These are phyloP conservation scores for Pasiphila rectangulata DNA, from an alignment of 2,888 invertebrate genomes.

Conservation along the genomic window DNA sequence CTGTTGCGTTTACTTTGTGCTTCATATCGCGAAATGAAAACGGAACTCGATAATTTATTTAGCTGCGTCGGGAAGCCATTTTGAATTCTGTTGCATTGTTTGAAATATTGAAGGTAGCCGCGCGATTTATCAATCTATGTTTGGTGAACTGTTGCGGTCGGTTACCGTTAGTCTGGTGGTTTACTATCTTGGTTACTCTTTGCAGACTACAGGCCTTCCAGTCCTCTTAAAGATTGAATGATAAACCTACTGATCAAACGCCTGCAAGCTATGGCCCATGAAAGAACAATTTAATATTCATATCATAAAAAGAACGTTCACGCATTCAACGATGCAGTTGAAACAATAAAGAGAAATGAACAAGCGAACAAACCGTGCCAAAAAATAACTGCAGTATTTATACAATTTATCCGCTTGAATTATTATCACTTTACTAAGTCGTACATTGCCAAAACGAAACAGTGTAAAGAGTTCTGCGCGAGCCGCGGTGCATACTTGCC, in stretches of 20 bases:
- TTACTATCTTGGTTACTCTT: no score
- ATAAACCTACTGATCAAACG: no score
- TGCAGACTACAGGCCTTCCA: no score
- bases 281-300: no score
- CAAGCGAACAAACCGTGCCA: background rate
- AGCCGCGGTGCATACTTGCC: background rate
- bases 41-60: conserved; percentile 23
- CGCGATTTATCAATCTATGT: no score
- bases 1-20: conserved; percentile 51
- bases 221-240: no score
- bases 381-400: background rate
- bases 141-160: no score
- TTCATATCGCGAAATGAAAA: conserved; percentile 29
- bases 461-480: background rate
- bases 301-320: no score
- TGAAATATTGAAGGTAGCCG: conserved; percentile 1
- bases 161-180: no score
- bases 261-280: no score
- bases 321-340: background rate
- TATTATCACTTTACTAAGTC: conserved; percentile 3
- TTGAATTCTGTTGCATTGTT: conserved; percentile 21
- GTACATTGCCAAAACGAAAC: conserved; percentile 12
- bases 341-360: background rate
- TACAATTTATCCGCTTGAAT: conserved; percentile 2
- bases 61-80: conserved; percentile 23